Evolutionary conservation across 2,888 invertebrate genomes (phyloP).

Genomic region (Autographa pulchrina): DNA sequence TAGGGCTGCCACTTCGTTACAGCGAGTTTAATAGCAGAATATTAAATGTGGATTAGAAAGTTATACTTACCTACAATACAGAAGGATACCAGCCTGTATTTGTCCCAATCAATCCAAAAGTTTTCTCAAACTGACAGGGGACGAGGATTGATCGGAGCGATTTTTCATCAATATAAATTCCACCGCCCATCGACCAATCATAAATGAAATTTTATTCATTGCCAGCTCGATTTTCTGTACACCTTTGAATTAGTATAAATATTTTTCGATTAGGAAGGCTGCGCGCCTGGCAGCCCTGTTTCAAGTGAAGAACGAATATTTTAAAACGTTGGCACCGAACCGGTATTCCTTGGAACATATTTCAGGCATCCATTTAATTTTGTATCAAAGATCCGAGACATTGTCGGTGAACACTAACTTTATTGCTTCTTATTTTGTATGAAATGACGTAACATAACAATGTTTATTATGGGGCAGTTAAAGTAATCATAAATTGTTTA

Average conservation of each 20-base stretch:
- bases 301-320: conserved; percentile 45
- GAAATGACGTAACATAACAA: conserved; percentile 39
- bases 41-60: no score
- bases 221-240: background rate
- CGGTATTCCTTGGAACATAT: conserved; percentile 47
- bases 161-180: background rate
- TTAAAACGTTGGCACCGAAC: conserved; percentile 51
- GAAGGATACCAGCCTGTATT: background rate
- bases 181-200: background rate
- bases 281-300: conserved; percentile 40
- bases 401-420: conserved; percentile 46
- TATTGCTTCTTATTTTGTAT: conserved; percentile 41
- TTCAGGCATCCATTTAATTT: conserved; percentile 59
- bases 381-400: conserved; percentile 45
- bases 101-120: background rate
- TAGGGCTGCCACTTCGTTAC: conserved; percentile 25
- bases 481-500: conserved; percentile 39
- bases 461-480: conserved; percentile 35
- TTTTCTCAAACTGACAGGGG: background rate
- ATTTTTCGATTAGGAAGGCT: background rate
- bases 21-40: background rate
- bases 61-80: no score
- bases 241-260: background rate
- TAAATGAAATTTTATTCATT: background rate
- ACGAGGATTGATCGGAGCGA: background rate